Conservation (phyloP, 2,888 invertebrate genomes). For the Agrotis ipsilon region DNA sequence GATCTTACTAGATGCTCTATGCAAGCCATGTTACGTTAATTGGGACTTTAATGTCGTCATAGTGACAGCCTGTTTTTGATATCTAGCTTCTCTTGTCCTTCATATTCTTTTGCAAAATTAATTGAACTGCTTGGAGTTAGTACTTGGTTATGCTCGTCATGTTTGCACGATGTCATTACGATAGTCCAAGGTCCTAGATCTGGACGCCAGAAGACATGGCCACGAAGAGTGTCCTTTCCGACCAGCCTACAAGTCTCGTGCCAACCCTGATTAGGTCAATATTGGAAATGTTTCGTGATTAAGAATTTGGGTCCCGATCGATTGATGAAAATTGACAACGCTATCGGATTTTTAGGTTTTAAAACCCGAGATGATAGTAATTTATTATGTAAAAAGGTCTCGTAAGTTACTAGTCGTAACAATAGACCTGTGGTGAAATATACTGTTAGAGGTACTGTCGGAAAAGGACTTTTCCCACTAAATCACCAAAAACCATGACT, state of each 20-base stretch:
- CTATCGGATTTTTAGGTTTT: neutral
- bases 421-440: neutral
- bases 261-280: neutral
- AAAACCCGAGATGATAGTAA: no score
- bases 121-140: neutral
- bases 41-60: constrained; percentile 4
- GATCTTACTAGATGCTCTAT: constrained; percentile 24
- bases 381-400: no score
- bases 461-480: neutral
- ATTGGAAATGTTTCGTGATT: neutral
- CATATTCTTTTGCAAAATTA: neutral
- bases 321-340: neutral
- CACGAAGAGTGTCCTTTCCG: no score
- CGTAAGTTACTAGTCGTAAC: no score
- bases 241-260: neutral
- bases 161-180: no score
- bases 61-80: neutral
- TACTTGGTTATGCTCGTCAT: neutral
- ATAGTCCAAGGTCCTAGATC: neutral
- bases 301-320: no score
- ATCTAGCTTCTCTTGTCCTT: neutral
- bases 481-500: neutral
- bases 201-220: neutral
- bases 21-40: constrained; percentile 12
- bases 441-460: neutral